Conservation (phyloP, 2,888 invertebrate genomes). For the Archips crataeganus region DNA sequence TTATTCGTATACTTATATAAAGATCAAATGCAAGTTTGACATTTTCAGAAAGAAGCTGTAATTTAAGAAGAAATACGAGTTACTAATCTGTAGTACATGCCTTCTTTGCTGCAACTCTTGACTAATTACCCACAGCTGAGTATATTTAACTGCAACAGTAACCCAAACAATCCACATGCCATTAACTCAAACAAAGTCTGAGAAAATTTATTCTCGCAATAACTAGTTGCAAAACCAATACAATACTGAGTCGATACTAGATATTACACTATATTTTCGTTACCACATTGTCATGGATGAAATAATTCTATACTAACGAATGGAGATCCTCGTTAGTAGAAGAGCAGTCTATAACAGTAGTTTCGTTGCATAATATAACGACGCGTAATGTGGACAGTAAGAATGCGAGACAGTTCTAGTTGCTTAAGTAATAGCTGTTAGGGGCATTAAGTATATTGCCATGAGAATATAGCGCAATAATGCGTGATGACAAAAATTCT, state of each 20-base stretch:
- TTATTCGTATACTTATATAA: not conserved
- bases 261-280: not conserved
- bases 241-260: not conserved
- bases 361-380: constrained; percentile 39
- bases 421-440: constrained; percentile 55
- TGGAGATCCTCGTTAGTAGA: constrained; percentile 12
- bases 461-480: constrained; percentile 40
- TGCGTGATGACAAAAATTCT: constrained; percentile 40
- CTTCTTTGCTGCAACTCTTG: not conserved
- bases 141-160: not conserved
- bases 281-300: constrained; percentile 13
- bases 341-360: constrained; percentile 40
- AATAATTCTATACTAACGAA: constrained; percentile 6
- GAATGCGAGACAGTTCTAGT: constrained; percentile 54
- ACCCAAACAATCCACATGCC: not conserved
- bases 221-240: not conserved
- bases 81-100: not conserved
- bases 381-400: constrained; percentile 50
- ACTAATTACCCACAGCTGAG: not conserved
- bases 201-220: not conserved
- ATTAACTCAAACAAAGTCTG: not conserved
- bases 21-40: not conserved
- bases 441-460: constrained; percentile 46
- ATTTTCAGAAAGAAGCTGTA: not conserved
- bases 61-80: not conserved